Evolutionary conservation across 1,140 invertebrate species (phyloP).

Genomic region (Bombus sylvicola): DNA sequence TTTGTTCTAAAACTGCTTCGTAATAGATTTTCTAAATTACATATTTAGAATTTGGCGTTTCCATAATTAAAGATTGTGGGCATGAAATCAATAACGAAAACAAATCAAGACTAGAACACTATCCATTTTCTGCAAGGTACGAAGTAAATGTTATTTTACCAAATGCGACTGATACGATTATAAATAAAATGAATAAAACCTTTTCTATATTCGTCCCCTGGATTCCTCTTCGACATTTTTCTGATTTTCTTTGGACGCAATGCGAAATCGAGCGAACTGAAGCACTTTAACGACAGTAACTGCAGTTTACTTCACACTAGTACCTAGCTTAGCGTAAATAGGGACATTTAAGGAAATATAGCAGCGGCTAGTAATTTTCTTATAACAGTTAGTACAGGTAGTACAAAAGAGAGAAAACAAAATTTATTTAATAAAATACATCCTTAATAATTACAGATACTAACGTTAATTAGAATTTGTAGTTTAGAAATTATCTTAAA

Average conservation of each 20-base stretch:
- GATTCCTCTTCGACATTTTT: constrained; percentile 75
- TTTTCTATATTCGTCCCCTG: constrained; percentile 78
- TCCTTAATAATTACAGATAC: neutral
- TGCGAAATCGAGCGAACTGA: constrained; percentile 42
- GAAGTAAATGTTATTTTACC: constrained; percentile 40
- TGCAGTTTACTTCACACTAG: constrained; percentile 38
- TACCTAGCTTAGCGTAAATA: neutral
- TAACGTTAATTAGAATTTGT: neutral
- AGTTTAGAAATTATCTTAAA: neutral
- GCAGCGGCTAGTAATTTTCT: neutral
- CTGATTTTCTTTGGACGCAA: constrained; percentile 50
- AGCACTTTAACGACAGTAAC: constrained; percentile 59
- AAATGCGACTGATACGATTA: constrained; percentile 52
- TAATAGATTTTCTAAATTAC: neutral
- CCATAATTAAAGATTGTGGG: constrained; percentile 13
- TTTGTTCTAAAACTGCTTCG: neutral
- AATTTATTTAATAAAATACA: neutral
- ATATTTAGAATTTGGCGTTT: constrained; percentile 22
- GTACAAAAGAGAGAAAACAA: neutral
- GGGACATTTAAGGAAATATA: constrained; percentile 16
- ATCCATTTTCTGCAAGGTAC: constrained; percentile 8
- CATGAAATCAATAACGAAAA: constrained; percentile 47
- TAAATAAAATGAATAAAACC: constrained; percentile 78
- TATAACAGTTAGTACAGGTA: neutral
- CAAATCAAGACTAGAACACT: constrained; percentile 22